Evolutionary conservation across 30 jellyfish, hydroid and myxozoan species (phyloP).

Genomic region (Cassiopea andromeda): DNA sequence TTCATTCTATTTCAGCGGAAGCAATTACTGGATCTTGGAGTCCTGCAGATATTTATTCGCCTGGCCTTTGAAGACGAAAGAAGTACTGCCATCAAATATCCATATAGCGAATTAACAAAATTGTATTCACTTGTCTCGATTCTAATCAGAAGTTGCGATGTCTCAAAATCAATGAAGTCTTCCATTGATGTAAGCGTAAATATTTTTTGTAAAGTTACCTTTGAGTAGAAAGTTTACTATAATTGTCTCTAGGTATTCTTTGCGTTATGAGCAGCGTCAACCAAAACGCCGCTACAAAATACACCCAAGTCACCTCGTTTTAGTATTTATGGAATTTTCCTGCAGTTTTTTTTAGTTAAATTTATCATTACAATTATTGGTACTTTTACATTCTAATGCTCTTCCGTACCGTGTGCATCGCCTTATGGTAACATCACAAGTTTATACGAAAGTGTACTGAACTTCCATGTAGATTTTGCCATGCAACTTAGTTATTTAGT

Average conservation of each 20-base stretch:
- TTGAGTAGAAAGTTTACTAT: background rate
- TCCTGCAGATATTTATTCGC: slow-evolving; percentile 88
- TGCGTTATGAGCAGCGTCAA: too few relatives aligned
- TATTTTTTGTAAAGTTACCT: background rate
- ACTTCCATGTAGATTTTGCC: too few relatives aligned
- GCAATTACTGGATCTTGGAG: slow-evolving; percentile 93
- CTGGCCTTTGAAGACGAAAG: slow-evolving; percentile 94
- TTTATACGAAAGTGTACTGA: too few relatives aligned
- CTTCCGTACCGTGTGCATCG: too few relatives aligned
- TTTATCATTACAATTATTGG: too few relatives aligned
- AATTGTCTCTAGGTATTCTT: background rate
- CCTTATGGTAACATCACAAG: too few relatives aligned
- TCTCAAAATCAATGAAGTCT: slow-evolving; percentile 90
- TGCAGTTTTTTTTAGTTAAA: too few relatives aligned
- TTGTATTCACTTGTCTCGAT: slow-evolving; percentile 89
- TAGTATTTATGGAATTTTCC: too few relatives aligned
- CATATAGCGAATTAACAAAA: slow-evolving; percentile 81
- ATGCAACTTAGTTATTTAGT: too few relatives aligned
- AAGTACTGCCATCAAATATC: slow-evolving; percentile 78
- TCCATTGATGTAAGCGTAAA: slow-evolving; percentile 68
- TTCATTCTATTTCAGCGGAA: slow-evolving; percentile 93
- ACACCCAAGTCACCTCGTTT: too few relatives aligned
- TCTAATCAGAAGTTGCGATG: slow-evolving; percentile 94
- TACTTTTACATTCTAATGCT: too few relatives aligned
- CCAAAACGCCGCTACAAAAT: too few relatives aligned